These are phyloP conservation scores for Oxycera nigricornis DNA, from an alignment of 2,888 invertebrate species.

Conservation along the genomic window DNA sequence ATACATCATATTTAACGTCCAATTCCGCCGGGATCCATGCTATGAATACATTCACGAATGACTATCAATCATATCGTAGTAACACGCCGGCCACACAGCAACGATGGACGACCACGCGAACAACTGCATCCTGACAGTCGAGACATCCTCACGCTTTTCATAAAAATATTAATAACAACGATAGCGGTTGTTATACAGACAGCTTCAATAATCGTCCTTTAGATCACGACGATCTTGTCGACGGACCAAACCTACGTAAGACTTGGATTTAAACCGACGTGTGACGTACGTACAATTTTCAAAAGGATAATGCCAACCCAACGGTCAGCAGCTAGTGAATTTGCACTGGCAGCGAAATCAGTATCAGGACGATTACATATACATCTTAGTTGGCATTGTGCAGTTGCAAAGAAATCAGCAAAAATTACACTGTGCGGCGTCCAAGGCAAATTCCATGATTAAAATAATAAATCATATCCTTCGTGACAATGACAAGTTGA, in stretches of 20 bases:
- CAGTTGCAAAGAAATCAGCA: neutral
- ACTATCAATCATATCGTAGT: constrained; percentile 47
- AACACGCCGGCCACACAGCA: constrained; percentile 48
- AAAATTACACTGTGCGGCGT: neutral
- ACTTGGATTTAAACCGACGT: constrained; percentile 30
- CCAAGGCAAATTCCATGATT: neutral
- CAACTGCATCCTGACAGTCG: constrained; percentile 49
- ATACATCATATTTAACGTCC: constrained; percentile 45
- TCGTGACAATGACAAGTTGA: constrained; percentile 25
- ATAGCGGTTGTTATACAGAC: constrained; percentile 31
- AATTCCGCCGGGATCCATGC: constrained; percentile 48
- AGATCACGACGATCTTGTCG: neutral
- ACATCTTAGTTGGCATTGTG: no score
- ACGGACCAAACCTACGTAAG: constrained; percentile 37
- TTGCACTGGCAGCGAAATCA: neutral
- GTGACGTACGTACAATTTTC: neutral
- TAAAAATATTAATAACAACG: constrained; percentile 36
- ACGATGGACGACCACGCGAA: constrained; percentile 49
- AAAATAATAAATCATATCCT: constrained; percentile 32
- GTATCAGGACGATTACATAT: neutral
- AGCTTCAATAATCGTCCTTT: constrained; percentile 20
- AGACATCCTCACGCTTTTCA: constrained; percentile 42
- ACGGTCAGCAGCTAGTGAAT: neutral
- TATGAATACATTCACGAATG: constrained; percentile 51
- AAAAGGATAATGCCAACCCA: neutral